Base-by-base conservation (phyloP, 2,888 invertebrate species). In the Eristalis pertinax region DNA sequence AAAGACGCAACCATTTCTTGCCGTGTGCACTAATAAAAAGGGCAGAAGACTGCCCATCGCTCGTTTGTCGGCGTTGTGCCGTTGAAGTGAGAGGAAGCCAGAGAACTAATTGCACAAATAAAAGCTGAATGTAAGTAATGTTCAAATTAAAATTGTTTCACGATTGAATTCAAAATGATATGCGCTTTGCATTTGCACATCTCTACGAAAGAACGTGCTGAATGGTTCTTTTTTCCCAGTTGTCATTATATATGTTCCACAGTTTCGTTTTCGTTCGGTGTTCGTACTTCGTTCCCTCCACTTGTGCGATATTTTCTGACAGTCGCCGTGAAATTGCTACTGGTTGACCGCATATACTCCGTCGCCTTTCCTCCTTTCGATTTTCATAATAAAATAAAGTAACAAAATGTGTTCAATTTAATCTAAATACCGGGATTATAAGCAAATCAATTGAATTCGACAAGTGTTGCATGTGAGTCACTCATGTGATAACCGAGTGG, bases 221-320 rank as follows among this genome's bases (percentile, higher is more conserved):
- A 74, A 68, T 50, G 56, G n/a, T 22, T 56, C 19, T 50, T 35
- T 24, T 26, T 22, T n/a, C n/a, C 1, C 62, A 74, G 10, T 50
- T 80, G 73, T 80, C 80, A 80, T n/a, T n/a, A 50, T 35, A 63
- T 74, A 68, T 13, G 69, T 56, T 81, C 68, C 81, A 81, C 63
- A 78, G 26, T 38, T 70, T 19, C 4, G 38, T 50, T 50, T 50
- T 50, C 50, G 19, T 50, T 50, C 50, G 50, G 1, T 50, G 19
- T 50, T 50, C 43, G 43, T 50, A 7, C 19, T 29, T 24, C 67
- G 32, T 32, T 32, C 22, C 80, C 35, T 41, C 38, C 56, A 15
- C 15, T n/a, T 7, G 8, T 65, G 26, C 13, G n/a, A 58, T 19
- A 5, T 72, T 56, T 72, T 72, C 58, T 86, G 85, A 74, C 85